phyloP scores from a whole-genome alignment of 2,797 vertebrate species.

The Syngnathus acus region DNA sequence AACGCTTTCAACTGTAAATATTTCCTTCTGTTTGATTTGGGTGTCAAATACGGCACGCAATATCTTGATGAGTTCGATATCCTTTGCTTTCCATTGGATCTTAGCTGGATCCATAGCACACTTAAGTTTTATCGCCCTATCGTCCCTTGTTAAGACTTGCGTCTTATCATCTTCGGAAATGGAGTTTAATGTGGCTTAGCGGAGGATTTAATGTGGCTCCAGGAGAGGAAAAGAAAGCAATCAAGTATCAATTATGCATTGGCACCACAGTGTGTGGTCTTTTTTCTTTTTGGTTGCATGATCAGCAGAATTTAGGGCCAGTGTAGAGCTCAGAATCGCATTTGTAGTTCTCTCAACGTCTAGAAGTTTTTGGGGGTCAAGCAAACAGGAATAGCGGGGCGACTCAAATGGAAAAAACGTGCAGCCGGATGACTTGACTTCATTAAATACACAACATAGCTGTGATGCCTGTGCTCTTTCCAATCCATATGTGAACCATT shows the following conservation, averaged over 20 bases:
- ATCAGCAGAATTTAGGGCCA: slow-evolving; percentile 1
- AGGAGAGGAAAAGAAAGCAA: slow-evolving; percentile 32
- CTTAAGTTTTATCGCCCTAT: background rate
- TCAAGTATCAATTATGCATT: slow-evolving; percentile 30
- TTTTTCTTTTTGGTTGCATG: background rate
- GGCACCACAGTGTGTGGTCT: slow-evolving; percentile 7
- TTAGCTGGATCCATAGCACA: background rate
- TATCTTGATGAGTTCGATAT: background rate
- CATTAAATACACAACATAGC: slow-evolving; percentile 55
- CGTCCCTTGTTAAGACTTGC: slow-evolving; percentile 34
- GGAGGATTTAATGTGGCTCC: slow-evolving; percentile 37
- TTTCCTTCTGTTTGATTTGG: slow-evolving; percentile 15
- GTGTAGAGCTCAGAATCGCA: background rate
- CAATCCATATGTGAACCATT: slow-evolving; percentile 70
- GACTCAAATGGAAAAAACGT: slow-evolving; percentile 24
- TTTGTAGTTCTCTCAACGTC: background rate
- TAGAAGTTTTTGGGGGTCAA: background rate
- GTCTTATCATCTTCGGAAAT: slow-evolving; percentile 23
- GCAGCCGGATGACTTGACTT: slow-evolving; percentile 45
- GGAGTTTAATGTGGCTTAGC: slow-evolving; percentile 33
- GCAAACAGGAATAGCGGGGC: background rate
- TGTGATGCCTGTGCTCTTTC: slow-evolving; percentile 54
- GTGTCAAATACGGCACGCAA: background rate
- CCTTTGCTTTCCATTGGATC: background rate
- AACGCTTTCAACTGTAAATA: slow-evolving; percentile 45